Base-by-base conservation (phyloP, 2,113 vertebrate genomes). In the Psilopogon haemacephalus region DNA sequence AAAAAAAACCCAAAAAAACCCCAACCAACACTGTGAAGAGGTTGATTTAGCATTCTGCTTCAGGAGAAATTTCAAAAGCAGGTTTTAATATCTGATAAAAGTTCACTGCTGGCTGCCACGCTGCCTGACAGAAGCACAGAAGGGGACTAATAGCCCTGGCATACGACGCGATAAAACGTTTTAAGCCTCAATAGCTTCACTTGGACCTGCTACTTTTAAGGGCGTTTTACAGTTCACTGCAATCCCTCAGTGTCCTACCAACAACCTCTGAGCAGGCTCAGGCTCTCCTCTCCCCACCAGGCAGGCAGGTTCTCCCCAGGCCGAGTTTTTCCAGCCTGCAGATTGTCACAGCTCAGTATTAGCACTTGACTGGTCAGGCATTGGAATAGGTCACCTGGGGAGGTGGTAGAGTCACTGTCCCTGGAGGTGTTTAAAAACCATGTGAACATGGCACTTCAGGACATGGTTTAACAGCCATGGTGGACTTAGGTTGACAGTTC, bases 31-130 rank as follows among this genome's bases (percentile, higher is more conserved):
- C 5, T 3, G 1, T 4, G 50, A 78, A 86, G 62, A 70, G 27
- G 87, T 6, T 88, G 78, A 88, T 94, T 94, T 83, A 82, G 74
- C 76, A 76, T 86, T 81, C 79, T 74, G 80, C 86, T 84, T 33
- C 9, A 84, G 83, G 65, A 96, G 80, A 84, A 71, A 80, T 86
- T 88, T 83, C 86, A 86, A 87, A 93, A 65, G 73, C 70, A 54
- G 50, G 70, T 88, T 90, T 91, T 77, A 92, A 71, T 77, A 91
- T 71, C 89, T 86, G 87, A 87, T 85, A 74, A 79, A 89, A 87
- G 84, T 68, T 83, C 94, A 55, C 64, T 56, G 84, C 84, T 89
- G 89, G 90, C 81, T 74, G 76, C 92, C 91, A 83, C 0, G 0
- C 83, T 81, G 62, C 90, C 92, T 69, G 80, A 72, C 11, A 9